Evolutionary conservation across 2,888 invertebrate species (phyloP).

Genomic region (Lycophotia porphyrea): DNA sequence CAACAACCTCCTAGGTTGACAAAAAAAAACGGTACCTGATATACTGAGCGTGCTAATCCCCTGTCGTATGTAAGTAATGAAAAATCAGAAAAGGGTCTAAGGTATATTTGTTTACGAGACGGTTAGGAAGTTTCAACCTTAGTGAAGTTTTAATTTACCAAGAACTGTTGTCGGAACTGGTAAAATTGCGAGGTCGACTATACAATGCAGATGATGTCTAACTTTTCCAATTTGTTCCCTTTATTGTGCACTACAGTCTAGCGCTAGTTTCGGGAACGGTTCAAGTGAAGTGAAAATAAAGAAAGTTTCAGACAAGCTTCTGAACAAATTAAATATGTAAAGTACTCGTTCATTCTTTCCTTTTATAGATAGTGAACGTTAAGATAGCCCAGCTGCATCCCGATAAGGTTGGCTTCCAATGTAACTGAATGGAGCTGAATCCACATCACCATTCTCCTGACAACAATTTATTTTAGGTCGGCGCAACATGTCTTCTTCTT

Average conservation of each 20-base stretch:
- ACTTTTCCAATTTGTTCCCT: slow-evolving; percentile 35
- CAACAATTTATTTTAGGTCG: no score
- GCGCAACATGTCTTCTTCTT: background rate
- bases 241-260: background rate
- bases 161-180: background rate
- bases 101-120: background rate
- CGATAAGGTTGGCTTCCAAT: no score
- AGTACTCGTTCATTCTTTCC: slow-evolving; percentile 1
- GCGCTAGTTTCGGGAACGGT: slow-evolving; percentile 8
- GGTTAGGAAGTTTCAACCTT: background rate
- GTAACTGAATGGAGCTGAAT: background rate
- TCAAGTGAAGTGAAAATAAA: slow-evolving; percentile 12
- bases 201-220: background rate
- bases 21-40: no score
- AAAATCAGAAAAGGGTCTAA: background rate
- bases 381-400: background rate
- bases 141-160: background rate
- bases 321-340: slow-evolving; percentile 6
- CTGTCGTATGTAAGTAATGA: no score
- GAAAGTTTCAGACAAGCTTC: background rate
- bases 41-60: no score
- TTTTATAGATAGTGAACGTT: no score
- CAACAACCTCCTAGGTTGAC: no score
- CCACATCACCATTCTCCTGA: background rate
- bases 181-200: background rate